These are phyloP conservation scores for Nasonia giraulti DNA, from an alignment of 1,140 invertebrate species.

Conservation along the genomic window DNA sequence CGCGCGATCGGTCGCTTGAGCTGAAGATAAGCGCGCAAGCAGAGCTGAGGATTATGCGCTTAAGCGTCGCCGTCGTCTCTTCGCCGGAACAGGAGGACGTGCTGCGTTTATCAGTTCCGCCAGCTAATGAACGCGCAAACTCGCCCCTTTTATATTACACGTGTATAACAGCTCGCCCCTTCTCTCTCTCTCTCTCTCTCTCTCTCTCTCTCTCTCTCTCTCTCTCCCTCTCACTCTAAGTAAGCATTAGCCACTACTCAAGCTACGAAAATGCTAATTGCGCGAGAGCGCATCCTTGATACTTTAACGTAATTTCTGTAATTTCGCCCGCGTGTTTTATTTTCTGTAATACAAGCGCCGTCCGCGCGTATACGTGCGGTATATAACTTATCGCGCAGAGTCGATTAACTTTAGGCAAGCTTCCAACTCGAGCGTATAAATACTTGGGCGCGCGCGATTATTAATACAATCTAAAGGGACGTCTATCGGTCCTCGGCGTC, in stretches of 20 bases:
- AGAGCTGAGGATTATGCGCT: constrained; percentile 20
- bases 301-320: neutral
- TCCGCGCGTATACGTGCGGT: too few species aligned
- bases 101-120: neutral
- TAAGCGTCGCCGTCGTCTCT: constrained; percentile 6
- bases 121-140: constrained; percentile 7
- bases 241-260: neutral
- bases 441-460: neutral
- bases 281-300: neutral
- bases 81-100: constrained; percentile 13
- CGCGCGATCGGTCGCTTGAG: neutral
- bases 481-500: neutral
- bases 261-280: neutral
- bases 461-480: neutral
- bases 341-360: too few species aligned
- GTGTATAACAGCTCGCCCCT: neutral
- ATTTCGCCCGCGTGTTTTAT: neutral
- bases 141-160: neutral
- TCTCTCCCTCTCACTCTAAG: neutral
- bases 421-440: neutral
- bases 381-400: constrained; percentile 36
- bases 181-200: too few species aligned
- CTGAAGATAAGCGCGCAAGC: neutral
- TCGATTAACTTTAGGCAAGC: constrained; percentile 24
- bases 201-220: too few species aligned